A percentile compares a stretch with the other conserved stretches of the same genome.
Evolutionary conservation across 1,140 invertebrate genomes (phyloP).

Genomic region (Ladona fulva): DNA sequence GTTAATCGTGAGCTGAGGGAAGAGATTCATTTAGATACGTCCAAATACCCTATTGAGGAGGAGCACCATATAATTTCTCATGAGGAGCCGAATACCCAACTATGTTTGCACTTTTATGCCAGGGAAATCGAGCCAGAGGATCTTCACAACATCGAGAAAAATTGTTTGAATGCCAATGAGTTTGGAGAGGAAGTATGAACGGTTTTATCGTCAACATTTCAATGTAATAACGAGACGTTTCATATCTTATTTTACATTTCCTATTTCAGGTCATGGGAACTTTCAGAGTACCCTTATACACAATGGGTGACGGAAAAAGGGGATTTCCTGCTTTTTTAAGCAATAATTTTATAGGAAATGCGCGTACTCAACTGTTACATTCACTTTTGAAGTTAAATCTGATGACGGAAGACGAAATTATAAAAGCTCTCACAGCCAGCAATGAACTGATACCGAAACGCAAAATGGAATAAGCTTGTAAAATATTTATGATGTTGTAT

Average conservation of each 20-base stretch:
- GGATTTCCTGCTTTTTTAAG: conserved; percentile 45
- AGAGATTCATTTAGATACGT: conserved; percentile 42
- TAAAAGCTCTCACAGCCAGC: conserved; percentile 18
- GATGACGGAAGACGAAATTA: conserved; percentile 27
- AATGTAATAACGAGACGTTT: too few relatives aligned
- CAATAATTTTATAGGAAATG: conserved; percentile 42
- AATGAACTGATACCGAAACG: background rate
- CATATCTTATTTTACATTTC: conserved; percentile 26
- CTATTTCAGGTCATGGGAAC: conserved; percentile 36
- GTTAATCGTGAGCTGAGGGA: conserved; percentile 45
- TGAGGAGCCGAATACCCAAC: conserved; percentile 30
- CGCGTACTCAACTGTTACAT: conserved; percentile 38
- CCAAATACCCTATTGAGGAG: conserved; percentile 22
- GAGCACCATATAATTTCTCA: conserved; percentile 27
- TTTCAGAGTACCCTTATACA: conserved; percentile 42
- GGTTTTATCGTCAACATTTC: too few relatives aligned
- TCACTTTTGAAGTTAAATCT: conserved; percentile 25
- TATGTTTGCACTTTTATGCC: conserved; percentile 42
- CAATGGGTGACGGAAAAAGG: conserved; percentile 40
- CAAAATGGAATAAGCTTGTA: background rate
- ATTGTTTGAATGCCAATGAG: conserved; percentile 32
- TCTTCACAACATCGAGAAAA: conserved; percentile 35
- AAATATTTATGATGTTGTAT: background rate
- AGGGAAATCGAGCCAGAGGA: conserved; percentile 37
- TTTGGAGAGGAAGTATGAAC: conserved; percentile 38